phyloP scores from a whole-genome alignment of 2,888 invertebrate genomes.

The Chymomyza fuscimana region DNA sequence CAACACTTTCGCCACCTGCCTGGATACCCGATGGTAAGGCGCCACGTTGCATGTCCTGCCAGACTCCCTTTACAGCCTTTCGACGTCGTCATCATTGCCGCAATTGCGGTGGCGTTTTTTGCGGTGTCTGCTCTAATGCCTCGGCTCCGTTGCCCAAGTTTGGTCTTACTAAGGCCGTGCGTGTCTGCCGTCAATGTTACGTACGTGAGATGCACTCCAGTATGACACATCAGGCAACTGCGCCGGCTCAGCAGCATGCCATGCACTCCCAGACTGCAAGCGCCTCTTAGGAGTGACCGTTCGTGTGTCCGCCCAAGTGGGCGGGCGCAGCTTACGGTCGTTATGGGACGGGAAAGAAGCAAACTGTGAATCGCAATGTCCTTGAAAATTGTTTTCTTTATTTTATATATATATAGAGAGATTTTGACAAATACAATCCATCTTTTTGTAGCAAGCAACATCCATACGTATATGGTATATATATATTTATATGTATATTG shows the following conservation, averaged over 20 bases:
- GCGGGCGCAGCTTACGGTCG: constrained; percentile 44
- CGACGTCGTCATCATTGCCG: constrained; percentile 97
- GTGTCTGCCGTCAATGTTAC: constrained; percentile 87
- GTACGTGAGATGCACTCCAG: constrained; percentile 64
- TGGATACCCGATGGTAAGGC: constrained; percentile 98
- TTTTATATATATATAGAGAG: constrained; percentile 32
- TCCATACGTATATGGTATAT: constrained; percentile 10
- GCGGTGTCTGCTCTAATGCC: constrained; percentile 95
- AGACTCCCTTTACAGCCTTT: constrained; percentile 95
- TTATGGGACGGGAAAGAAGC: constrained; percentile 45
- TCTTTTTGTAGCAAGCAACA: constrained; percentile 6
- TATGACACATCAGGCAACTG: neutral
- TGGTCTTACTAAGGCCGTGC: constrained; percentile 94
- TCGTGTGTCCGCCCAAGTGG: constrained; percentile 37
- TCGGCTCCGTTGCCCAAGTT: constrained; percentile 95
- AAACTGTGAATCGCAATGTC: constrained; percentile 68
- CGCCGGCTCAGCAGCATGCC: constrained; percentile 9
- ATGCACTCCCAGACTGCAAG: constrained; percentile 55
- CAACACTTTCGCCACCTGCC: constrained; percentile 84
- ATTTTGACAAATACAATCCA: constrained; percentile 18
- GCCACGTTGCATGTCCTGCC: constrained; percentile 95
- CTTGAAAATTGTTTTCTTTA: constrained; percentile 55
- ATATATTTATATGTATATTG: constrained; percentile 23
- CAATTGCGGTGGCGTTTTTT: constrained; percentile 96
- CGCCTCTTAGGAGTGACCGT: constrained; percentile 66